Evolutionary conservation across 92 coral and sea anemone species (phyloP).

Genomic region (Meandrina meandrites): DNA sequence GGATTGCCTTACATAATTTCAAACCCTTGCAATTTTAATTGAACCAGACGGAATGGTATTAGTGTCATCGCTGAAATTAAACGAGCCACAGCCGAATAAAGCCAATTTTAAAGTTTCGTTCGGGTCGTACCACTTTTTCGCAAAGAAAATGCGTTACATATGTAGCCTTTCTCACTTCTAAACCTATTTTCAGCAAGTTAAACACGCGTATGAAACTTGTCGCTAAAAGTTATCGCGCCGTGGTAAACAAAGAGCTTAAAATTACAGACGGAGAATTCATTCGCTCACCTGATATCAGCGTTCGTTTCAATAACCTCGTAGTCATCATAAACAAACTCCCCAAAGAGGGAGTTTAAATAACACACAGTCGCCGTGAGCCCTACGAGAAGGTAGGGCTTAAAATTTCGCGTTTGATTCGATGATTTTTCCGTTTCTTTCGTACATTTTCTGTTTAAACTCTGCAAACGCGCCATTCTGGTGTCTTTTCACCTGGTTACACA

Average conservation of each 20-base stretch:
- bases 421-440: not conserved
- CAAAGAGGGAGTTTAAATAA: constrained; percentile 68
- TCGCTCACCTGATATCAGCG: constrained; percentile 71
- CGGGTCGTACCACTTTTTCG: not conserved
- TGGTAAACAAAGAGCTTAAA: not conserved
- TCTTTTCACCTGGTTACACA: constrained; percentile 35
- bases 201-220: not conserved
- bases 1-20: not conserved
- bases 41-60: not conserved
- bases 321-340: constrained; percentile 86
- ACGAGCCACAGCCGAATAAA: not conserved
- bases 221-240: not conserved
- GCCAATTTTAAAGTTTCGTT: not conserved
- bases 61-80: not conserved
- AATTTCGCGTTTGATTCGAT: not conserved
- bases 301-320: constrained; percentile 78
- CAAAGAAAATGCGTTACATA: not conserved
- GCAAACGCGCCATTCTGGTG: constrained; percentile 30
- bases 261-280: not conserved
- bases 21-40: not conserved
- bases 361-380: constrained; percentile 52
- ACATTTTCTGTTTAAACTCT: constrained; percentile 13
- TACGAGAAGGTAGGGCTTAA: constrained; percentile 31
- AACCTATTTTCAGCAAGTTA: not conserved
- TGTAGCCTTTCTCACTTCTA: not conserved